Evolutionary conservation across 2,113 vertebrate genomes (phyloP), one percentile per base, ranked within the genome.

Genomic region (Struthidea cinerea): DNA sequence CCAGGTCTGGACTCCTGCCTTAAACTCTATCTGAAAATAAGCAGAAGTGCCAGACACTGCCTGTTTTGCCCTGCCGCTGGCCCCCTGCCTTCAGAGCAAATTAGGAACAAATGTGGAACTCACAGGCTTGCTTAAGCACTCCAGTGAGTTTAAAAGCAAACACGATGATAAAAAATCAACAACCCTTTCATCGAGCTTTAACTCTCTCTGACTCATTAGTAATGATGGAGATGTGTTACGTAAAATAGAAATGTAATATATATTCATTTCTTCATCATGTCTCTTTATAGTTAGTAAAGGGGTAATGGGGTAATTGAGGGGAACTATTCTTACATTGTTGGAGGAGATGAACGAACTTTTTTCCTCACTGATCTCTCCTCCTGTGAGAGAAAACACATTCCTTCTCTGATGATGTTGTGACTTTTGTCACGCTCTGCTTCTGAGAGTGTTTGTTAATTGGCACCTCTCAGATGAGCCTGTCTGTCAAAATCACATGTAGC

Each of bases 371-470:
- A 60, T 92, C 9, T 69, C 89, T 94, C 80, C 65, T 89, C 35
- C 88, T 71, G 46, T 49, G 86, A 93, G 60, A 83, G 90, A 90
- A 77, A 97, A 89, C 59, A 46, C 90, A 85, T 90, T 90, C 74
- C 93, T 89, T 76, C 67, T 79, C 80, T 87, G 77, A 93, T 81
- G 90, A 90, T 93, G 92, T 84, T 97, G 93, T 96, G 92, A 97
- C 94, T 97, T 96, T 84, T 96, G 95, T 95, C 94, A 94, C 7
- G 13, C 69, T 96, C 78, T 91, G 73, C 87, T 94, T 95, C 92
- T 93, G 93, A 96, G 93, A 35, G 50, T 84, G 82, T 95, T 96
- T 92, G 90, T 87, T 97, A 96, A 97, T 97, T 96, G 95, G 81
- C 93, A 96, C 57, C 91, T 96, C 95, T 93, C 21, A 5, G 84